Evolutionary conservation across 2,888 invertebrate genomes (phyloP), one percentile per base, ranked within the genome.

Genomic region (Drosophila hamatofila): DNA sequence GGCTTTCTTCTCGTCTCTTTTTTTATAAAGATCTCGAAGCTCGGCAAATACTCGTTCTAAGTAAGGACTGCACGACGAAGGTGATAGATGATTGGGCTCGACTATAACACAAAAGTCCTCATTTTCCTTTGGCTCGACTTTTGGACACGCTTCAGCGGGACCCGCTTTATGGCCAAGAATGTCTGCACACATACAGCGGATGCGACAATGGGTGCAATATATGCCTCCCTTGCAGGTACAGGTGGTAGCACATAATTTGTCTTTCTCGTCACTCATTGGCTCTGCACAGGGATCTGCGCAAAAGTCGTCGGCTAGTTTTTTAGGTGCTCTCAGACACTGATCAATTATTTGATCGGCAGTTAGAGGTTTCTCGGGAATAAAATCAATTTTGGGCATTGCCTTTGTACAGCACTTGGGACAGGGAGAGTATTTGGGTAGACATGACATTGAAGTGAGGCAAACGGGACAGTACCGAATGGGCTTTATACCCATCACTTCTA

Each of bases 341-440:
- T 83, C 52, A 0, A 92, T 23, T 4, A 92, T 87, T 37, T 91
- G 72, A 16, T 88, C 83, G 0, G 91, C 91, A 0, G 85, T 91
- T 0, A 83, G 46, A n/a, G 74, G 65, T 5, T 84, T 76, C 16
- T 81, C 79, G 0, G 67, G 25, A 12, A 64, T 71, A 25, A 81
- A 27, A 0, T 73, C 72, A 7, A 83, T 35, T 12, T 78, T 57
- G 0, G 91, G 90, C 27, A 87, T 64, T 2, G 91, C 79, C 23
- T 90, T 90, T 41, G 86, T 86, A 12, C 89, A 82, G 71, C 92
- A 92, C 56, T 84, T 90, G 2, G 91, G 92, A 61, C 92, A 91
- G 2, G 91, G 79, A 12, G 93, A 92, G 88, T 93, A 92, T 78
- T 93, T 93, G 25, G 92, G 92, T 51, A 94, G 58, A 89, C 89